Conservation (phyloP, 2,113 vertebrate species). For the Cyanocitta stelleri region DNA sequence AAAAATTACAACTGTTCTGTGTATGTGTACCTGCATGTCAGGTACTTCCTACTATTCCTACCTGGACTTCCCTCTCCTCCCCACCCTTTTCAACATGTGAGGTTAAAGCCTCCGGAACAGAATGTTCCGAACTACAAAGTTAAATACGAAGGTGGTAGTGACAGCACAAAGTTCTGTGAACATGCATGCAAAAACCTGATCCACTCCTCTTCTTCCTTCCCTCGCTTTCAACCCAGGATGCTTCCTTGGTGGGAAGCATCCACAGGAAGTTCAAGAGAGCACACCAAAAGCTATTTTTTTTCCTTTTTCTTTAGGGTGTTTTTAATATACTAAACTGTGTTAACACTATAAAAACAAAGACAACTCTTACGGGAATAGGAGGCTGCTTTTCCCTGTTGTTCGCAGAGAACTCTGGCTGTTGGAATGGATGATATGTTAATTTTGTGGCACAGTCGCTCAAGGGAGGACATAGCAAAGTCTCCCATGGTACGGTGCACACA, state of each 20-base stretch:
- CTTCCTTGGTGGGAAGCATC: neutral
- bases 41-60: neutral
- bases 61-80: neutral
- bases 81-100: neutral
- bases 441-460: neutral
- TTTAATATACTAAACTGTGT: neutral
- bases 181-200: neutral
- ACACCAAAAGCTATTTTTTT: neutral
- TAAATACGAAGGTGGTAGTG: neutral
- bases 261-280: neutral
- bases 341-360: neutral
- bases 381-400: neutral
- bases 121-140: neutral
- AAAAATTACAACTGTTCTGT: neutral
- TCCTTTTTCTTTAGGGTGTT: neutral
- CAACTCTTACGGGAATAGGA: neutral
- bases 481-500: neutral
- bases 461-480: neutral
- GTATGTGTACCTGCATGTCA: neutral
- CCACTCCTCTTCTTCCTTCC: neutral
- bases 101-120: neutral
- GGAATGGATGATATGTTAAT: neutral
- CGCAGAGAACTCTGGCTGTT: neutral
- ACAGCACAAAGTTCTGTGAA: neutral
- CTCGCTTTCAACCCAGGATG: neutral